These are phyloP conservation scores for Strigamia transsilvanica DNA, from an alignment of 2,888 invertebrate genomes.

Conservation along the genomic window DNA sequence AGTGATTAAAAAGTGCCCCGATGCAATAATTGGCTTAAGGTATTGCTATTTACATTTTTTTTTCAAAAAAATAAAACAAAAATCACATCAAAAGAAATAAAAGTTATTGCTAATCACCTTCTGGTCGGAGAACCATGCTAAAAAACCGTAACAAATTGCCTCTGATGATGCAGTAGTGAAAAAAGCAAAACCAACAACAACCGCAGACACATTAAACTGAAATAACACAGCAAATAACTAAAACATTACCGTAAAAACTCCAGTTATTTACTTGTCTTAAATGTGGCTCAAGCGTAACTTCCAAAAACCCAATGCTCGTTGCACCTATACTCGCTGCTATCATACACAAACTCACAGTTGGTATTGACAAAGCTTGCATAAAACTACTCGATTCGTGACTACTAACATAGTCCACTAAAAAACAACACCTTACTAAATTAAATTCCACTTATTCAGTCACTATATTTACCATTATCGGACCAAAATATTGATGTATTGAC, in stretches of 20 bases:
- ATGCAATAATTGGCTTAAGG: background rate
- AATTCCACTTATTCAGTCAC: background rate
- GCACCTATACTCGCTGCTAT: conserved; percentile 73
- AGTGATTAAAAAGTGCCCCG: background rate
- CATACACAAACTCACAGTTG: conserved; percentile 66
- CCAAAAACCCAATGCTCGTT: conserved; percentile 84
- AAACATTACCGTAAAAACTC: no score
- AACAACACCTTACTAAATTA: background rate
- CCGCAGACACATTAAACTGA: background rate
- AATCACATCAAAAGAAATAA: background rate
- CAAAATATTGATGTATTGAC: background rate
- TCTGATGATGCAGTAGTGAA: background rate
- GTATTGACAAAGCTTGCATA: conserved; percentile 69
- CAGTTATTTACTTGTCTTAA: conserved; percentile 67
- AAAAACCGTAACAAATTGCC: background rate
- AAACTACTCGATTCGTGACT: no score
- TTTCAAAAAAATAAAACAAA: background rate
- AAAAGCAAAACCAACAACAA: background rate
- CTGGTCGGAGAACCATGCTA: background rate
- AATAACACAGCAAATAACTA: background rate
- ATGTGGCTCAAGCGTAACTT: conserved; percentile 88
- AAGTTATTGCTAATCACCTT: background rate
- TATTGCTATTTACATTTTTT: background rate
- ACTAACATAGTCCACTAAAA: background rate
- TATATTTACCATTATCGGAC: background rate